Conservation (phyloP, 2,888 invertebrate genomes). For the Digitonthophagus gazella region DNA sequence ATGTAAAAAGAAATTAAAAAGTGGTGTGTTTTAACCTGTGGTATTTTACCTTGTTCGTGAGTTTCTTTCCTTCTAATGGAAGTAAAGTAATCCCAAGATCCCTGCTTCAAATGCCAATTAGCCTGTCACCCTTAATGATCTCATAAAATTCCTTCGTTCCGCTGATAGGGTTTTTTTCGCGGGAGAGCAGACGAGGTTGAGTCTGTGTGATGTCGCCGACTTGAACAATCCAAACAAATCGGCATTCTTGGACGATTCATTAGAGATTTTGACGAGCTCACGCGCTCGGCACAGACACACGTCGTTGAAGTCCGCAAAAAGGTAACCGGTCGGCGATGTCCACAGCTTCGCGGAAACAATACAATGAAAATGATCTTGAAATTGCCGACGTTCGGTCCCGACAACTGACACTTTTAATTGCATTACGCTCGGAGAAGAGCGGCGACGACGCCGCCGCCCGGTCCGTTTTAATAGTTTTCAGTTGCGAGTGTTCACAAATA, state of each 20-base stretch:
- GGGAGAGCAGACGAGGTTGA: background rate
- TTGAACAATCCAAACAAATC: background rate
- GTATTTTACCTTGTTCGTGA: background rate
- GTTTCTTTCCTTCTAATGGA: background rate
- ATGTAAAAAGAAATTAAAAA: background rate
- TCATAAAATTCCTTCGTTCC: background rate
- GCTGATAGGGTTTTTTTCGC: background rate
- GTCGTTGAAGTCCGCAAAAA: background rate
- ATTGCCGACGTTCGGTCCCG: background rate
- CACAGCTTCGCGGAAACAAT: background rate
- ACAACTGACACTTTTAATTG: background rate
- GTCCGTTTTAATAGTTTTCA: background rate
- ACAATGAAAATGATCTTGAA: background rate
- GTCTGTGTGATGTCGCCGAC: background rate
- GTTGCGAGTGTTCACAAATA: background rate
- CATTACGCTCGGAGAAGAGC: background rate
- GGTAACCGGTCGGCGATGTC: background rate
- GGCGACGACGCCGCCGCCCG: background rate
- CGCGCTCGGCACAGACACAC: background rate
- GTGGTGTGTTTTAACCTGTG: no score
- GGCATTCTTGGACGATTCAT: background rate
- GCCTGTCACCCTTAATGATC: background rate
- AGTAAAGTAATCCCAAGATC: background rate
- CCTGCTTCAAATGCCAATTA: background rate
- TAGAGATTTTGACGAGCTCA: background rate